Percentiles rank a stretch among this genome's conserved stretches.
These are phyloP conservation scores for Mechanitis messenoides DNA, from an alignment of 2,888 invertebrate species.

Conservation along the genomic window DNA sequence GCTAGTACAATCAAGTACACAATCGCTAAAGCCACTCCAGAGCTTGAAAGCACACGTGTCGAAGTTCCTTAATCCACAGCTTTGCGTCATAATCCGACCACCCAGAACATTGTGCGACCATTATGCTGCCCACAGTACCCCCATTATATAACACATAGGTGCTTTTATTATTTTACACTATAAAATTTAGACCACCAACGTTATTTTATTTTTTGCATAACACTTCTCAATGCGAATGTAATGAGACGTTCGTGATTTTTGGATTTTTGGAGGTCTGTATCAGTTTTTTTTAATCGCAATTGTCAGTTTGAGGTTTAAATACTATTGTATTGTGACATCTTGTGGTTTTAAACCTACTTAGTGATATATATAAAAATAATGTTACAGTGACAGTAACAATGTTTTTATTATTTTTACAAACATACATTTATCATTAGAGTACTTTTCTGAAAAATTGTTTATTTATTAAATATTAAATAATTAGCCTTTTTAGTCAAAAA, in stretches of 20 bases:
- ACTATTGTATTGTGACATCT: conserved; percentile 2
- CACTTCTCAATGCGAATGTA: conserved; percentile 58
- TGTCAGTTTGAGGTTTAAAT: conserved; percentile 6
- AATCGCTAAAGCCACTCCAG: conserved; percentile 63
- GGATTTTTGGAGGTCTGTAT: conserved; percentile 42
- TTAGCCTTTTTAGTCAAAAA: too few relatives aligned
- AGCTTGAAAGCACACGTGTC: conserved; percentile 66
- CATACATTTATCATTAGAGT: too few relatives aligned
- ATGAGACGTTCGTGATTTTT: conserved; percentile 71
- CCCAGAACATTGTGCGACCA: conserved; percentile 55
- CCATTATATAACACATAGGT: conserved; percentile 51
- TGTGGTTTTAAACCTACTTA: conserved; percentile 1
- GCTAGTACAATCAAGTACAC: conserved; percentile 50
- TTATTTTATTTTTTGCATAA: conserved; percentile 46
- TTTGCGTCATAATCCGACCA: conserved; percentile 71
- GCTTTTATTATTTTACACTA: conserved; percentile 67
- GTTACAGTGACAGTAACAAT: too few relatives aligned
- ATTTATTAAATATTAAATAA: too few relatives aligned
- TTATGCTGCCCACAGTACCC: conserved; percentile 55
- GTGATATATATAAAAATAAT: too few relatives aligned
- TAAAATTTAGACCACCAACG: conserved; percentile 70
- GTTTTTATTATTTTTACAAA: too few relatives aligned
- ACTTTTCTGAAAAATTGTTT: too few relatives aligned
- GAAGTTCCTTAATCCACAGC: conserved; percentile 67
- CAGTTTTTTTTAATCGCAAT: neutral